These are phyloP conservation scores for Hirtodrosophila confusa DNA, from an alignment of 2,888 invertebrate species.

Conservation along the genomic window DNA sequence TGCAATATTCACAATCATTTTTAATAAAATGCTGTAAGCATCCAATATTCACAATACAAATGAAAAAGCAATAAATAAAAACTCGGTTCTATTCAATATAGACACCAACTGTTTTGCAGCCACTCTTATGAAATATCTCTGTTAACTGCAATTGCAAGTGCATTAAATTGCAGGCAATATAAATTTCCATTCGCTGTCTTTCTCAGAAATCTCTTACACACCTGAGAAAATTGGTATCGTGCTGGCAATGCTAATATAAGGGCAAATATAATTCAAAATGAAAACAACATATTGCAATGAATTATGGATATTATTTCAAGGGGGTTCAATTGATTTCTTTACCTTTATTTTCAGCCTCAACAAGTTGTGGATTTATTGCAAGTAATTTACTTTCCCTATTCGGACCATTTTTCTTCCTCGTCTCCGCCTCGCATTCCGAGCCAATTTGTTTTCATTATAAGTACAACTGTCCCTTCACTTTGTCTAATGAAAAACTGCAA, in stretches of 20 bases:
- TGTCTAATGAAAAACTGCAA: conserved; percentile 44
- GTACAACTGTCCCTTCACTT: conserved; percentile 33
- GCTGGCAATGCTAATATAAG: conserved; percentile 2
- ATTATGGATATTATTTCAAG: background rate
- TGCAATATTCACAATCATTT: background rate
- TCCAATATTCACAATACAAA: conserved; percentile 4
- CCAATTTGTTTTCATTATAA: conserved; percentile 41
- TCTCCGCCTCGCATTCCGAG: too few species aligned
- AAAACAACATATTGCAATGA: conserved; percentile 4
- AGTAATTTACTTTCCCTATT: conserved; percentile 11
- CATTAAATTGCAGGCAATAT: conserved; percentile 35
- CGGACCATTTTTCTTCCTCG: background rate
- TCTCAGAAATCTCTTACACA: conserved; percentile 13
- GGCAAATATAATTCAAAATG: conserved; percentile 7
- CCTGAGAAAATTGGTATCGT: conserved; percentile 12
- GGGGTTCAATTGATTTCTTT: background rate
- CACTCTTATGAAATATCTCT: conserved; percentile 23
- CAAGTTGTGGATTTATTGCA: conserved; percentile 19
- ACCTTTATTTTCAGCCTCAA: background rate
- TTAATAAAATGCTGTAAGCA: conserved; percentile 7
- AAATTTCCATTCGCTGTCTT: conserved; percentile 16
- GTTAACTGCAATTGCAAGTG: conserved; percentile 16
- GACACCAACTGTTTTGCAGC: conserved; percentile 9
- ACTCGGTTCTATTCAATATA: background rate
- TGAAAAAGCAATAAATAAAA: conserved; percentile 22